Evolutionary conservation across 1,140 invertebrate genomes (phyloP).

Genomic region (Drosophila hydei): DNA sequence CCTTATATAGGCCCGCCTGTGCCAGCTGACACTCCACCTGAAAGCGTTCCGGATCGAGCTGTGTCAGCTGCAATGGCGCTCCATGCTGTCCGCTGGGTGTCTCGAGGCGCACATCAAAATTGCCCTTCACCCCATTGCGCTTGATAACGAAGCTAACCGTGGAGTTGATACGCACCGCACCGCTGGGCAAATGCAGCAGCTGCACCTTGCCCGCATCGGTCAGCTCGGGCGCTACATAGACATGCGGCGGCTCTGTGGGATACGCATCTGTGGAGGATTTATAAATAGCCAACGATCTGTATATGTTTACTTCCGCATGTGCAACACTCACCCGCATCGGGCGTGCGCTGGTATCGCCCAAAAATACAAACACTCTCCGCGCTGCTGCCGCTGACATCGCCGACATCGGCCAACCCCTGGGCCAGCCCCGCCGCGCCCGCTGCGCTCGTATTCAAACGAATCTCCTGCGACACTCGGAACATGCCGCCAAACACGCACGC

Average conservation of each 20-base stretch:
- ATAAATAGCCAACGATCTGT: constrained; percentile 55
- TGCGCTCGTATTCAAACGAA: constrained; percentile 69
- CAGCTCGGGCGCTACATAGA: constrained; percentile 77
- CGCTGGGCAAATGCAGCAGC: constrained; percentile 76
- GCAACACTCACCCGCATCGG: constrained; percentile 76
- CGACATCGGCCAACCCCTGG: constrained; percentile 30
- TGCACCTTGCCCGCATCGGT: constrained; percentile 75
- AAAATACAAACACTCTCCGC: constrained; percentile 71
- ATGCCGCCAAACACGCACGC: constrained; percentile 42
- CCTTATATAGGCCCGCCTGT: constrained; percentile 94
- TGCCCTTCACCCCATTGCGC: constrained; percentile 78
- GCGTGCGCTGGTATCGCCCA: constrained; percentile 81
- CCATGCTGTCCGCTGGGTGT: constrained; percentile 62
- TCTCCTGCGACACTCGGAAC: constrained; percentile 82
- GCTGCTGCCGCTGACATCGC: constrained; percentile 33
- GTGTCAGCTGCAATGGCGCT: constrained; percentile 76
- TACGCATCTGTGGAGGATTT: constrained; percentile 67
- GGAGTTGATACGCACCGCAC: constrained; percentile 64
- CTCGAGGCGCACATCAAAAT: constrained; percentile 78
- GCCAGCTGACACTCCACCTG: constrained; percentile 93
- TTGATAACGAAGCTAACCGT: constrained; percentile 67
- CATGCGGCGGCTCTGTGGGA: constrained; percentile 61
- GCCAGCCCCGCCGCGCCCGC: constrained; percentile 10
- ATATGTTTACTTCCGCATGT: constrained; percentile 58
- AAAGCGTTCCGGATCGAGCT: constrained; percentile 91